These are phyloP conservation scores for Maccullochella peelii DNA, from an alignment of 2,113 vertebrate species.

Conservation along the genomic window DNA sequence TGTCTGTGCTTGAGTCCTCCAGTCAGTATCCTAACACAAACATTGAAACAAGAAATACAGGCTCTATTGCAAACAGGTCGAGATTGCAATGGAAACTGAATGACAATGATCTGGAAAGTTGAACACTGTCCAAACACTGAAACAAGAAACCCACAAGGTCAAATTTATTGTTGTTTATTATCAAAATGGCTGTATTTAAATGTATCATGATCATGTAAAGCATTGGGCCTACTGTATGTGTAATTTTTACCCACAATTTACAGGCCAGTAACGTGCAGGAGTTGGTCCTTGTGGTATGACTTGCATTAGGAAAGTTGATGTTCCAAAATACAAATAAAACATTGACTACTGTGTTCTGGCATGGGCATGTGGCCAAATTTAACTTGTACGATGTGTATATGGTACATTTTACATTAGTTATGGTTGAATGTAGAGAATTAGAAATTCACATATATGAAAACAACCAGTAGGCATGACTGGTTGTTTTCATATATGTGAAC, in stretches of 20 bases:
- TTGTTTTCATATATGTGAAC: too few relatives aligned
- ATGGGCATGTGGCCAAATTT: not conserved
- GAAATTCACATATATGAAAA: not conserved
- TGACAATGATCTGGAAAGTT: not conserved
- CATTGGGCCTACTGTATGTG: not conserved
- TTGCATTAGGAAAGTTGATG: not conserved
- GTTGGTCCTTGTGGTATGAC: not conserved
- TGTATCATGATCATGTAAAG: not conserved
- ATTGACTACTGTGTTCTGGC: not conserved
- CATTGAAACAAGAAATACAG: too few relatives aligned
- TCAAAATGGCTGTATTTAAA: not conserved
- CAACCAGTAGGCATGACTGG: too few relatives aligned
- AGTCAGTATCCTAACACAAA: too few relatives aligned
- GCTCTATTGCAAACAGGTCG: conserved; percentile 32
- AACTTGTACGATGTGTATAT: not conserved
- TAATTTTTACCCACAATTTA: not conserved
- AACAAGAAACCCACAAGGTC: not conserved
- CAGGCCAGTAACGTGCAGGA: not conserved
- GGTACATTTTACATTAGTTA: not conserved
- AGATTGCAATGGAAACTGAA: conserved; percentile 11
- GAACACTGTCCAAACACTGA: too few relatives aligned
- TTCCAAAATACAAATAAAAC: not conserved
- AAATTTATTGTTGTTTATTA: not conserved
- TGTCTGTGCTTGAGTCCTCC: too few relatives aligned
- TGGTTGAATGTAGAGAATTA: not conserved